These are phyloP conservation scores for Drosophila novamexicana DNA, from an alignment of 1,140 invertebrate genomes.

Conservation along the genomic window DNA sequence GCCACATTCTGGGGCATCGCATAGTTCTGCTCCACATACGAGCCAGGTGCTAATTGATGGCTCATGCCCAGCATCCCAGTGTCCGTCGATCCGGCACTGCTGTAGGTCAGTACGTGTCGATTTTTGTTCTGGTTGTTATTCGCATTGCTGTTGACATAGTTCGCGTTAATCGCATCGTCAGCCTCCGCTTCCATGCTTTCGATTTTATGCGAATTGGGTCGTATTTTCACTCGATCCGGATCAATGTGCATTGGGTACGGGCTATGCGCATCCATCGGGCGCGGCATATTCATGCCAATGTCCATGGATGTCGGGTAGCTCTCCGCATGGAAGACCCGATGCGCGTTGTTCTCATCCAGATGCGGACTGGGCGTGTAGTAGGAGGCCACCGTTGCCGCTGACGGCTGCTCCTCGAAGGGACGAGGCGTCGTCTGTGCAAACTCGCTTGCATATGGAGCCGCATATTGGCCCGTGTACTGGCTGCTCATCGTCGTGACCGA, in stretches of 20 bases:
- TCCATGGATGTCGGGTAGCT: constrained; percentile 54
- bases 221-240: constrained; percentile 63
- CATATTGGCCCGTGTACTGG: constrained; percentile 47
- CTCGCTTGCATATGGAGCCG: constrained; percentile 51
- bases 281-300: constrained; percentile 43
- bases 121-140: constrained; percentile 29
- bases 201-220: constrained; percentile 80
- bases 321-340: constrained; percentile 65
- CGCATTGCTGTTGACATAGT: constrained; percentile 46
- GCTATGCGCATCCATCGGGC: constrained; percentile 46
- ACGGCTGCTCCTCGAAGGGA: constrained; percentile 66
- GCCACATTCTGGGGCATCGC: constrained; percentile 36
- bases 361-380: constrained; percentile 79
- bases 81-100: constrained; percentile 45
- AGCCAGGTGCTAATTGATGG: constrained; percentile 73
- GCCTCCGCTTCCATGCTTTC: constrained; percentile 77
- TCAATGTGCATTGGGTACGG: constrained; percentile 64
- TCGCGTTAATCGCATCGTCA: constrained; percentile 64
- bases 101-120: constrained; percentile 74
- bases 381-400: constrained; percentile 57
- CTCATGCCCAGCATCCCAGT: constrained; percentile 46
- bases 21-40: constrained; percentile 66
- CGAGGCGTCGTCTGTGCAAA: constrained; percentile 60
- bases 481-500: constrained; percentile 43
- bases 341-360: constrained; percentile 73